phyloP scores from a whole-genome alignment of 92 coral and sea anemone species.

The Isaurus tuberculatus region DNA sequence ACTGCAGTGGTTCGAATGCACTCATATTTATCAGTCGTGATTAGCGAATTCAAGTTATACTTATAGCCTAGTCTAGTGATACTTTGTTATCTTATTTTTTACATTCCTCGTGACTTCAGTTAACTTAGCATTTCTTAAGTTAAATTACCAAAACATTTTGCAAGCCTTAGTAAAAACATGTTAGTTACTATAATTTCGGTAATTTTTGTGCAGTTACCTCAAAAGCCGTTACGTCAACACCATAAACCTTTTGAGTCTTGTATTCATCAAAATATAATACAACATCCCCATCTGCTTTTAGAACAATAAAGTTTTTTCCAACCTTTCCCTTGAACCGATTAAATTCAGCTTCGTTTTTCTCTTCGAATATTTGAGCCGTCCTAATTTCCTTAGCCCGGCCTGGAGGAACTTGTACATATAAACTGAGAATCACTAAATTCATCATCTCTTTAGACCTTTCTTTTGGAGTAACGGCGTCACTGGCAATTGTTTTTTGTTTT shows the following conservation, averaged over 20 bases:
- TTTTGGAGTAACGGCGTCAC: slow-evolving; percentile 17
- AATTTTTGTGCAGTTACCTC: slow-evolving; percentile 28
- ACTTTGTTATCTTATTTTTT: not conserved
- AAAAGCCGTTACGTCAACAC: slow-evolving; percentile 31
- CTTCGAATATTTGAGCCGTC: not conserved
- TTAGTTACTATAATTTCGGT: slow-evolving; percentile 15
- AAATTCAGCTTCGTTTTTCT: slow-evolving; percentile 18
- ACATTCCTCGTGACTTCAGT: slow-evolving; percentile 21
- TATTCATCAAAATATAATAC: slow-evolving; percentile 29
- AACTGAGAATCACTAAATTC: slow-evolving; percentile 23
- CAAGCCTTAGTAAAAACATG: slow-evolving; percentile 28
- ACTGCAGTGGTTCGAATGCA: slow-evolving; percentile 7
- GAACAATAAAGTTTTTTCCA: slow-evolving; percentile 31
- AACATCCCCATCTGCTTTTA: slow-evolving; percentile 25
- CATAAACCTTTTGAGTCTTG: slow-evolving; percentile 23
- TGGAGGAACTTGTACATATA: slow-evolving; percentile 36
- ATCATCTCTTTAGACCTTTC: slow-evolving; percentile 15
- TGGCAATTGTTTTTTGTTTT: slow-evolving; percentile 11
- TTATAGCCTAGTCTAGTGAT: slow-evolving; percentile 16
- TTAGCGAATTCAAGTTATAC: slow-evolving; percentile 25
- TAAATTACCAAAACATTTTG: slow-evolving; percentile 17
- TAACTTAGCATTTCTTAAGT: slow-evolving; percentile 10
- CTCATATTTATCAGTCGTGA: slow-evolving; percentile 12
- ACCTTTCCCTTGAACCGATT: slow-evolving; percentile 10
- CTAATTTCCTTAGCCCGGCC: slow-evolving; percentile 43